Conservation (phyloP, 2,888 invertebrate genomes). For the Tricholauxania praeusta region DNA sequence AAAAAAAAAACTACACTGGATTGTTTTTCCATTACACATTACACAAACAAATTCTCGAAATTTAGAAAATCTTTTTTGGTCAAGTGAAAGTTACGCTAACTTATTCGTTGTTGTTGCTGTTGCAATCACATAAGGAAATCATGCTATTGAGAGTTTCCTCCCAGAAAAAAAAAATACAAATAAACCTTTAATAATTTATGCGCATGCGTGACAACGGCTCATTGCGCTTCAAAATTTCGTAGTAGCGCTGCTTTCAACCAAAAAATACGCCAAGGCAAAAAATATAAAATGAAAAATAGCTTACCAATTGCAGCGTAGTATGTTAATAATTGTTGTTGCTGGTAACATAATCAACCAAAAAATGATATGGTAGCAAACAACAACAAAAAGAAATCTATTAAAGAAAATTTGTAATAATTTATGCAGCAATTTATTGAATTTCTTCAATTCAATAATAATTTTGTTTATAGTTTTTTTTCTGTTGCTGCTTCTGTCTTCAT, state of each 20-base stretch:
- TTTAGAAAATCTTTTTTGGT: neutral
- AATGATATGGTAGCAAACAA: neutral
- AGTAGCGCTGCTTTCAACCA: neutral
- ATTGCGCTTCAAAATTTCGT: neutral
- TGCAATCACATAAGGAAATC: constrained; percentile 16
- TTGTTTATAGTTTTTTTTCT: too few relatives aligned
- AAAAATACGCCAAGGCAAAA: neutral
- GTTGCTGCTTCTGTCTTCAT: too few relatives aligned
- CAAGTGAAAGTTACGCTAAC: constrained; percentile 3
- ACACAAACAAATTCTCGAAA: too few relatives aligned
- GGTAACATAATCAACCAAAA: neutral
- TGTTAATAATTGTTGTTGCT: neutral
- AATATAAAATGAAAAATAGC: neutral
- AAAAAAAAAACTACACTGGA: too few relatives aligned
- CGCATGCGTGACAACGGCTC: constrained; percentile 8
- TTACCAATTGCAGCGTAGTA: constrained; percentile 1
- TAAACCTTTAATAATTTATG: constrained; percentile 1
- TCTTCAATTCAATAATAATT: neutral
- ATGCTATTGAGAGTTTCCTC: constrained; percentile 3
- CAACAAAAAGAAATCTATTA: constrained; percentile 2
- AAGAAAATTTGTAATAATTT: constrained; percentile 10
- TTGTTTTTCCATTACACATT: too few relatives aligned
- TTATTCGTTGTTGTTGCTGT: constrained; percentile 6
- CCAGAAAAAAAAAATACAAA: neutral
- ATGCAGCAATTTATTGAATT: constrained; percentile 13